These are phyloP conservation scores for Corythoichthys haematopterus DNA, from an alignment of 2,113 vertebrate genomes.

Conservation along the genomic window DNA sequence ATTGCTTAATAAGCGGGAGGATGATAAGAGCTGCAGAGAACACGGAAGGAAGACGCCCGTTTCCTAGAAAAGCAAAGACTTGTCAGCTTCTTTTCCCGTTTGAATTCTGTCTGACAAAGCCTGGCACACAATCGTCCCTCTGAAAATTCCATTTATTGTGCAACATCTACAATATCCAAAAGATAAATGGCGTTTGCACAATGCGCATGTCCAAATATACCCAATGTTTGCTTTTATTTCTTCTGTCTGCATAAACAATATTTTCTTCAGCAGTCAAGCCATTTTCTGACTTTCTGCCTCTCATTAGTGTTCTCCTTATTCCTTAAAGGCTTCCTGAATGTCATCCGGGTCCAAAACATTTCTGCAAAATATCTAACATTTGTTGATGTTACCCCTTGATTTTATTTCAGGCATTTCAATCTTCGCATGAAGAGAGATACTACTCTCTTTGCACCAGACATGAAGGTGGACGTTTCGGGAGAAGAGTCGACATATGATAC, in stretches of 20 bases:
- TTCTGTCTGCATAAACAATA: too few species aligned
- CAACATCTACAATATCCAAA: not conserved
- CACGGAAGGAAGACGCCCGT: slow-evolving; percentile 23
- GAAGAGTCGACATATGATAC: slow-evolving; percentile 85
- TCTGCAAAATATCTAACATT: not conserved
- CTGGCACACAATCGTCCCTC: slow-evolving; percentile 6
- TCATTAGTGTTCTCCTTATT: slow-evolving; percentile 34
- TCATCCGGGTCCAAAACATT: slow-evolving; percentile 5
- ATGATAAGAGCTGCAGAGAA: slow-evolving; percentile 28
- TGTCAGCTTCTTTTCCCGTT: slow-evolving; percentile 20
- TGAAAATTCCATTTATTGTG: slow-evolving; percentile 12
- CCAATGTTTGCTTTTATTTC: slow-evolving; percentile 30
- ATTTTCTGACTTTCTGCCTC: slow-evolving; percentile 16
- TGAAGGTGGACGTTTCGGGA: slow-evolving; percentile 88
- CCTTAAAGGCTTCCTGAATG: slow-evolving; percentile 8
- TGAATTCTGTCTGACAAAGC: slow-evolving; percentile 19
- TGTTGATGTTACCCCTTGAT: slow-evolving; percentile 7
- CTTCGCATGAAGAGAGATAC: slow-evolving; percentile 95
- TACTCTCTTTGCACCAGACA: slow-evolving; percentile 85
- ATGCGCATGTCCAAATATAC: slow-evolving; percentile 4
- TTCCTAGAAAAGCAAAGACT: slow-evolving; percentile 24
- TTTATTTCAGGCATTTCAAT: slow-evolving; percentile 85
- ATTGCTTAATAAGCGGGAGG: slow-evolving; percentile 31
- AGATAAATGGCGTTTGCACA: not conserved
- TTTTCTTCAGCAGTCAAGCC: slow-evolving; percentile 7